These are phyloP conservation scores for Heliconius ethilla DNA, from an alignment of 2,888 invertebrate species.

Conservation along the genomic window DNA sequence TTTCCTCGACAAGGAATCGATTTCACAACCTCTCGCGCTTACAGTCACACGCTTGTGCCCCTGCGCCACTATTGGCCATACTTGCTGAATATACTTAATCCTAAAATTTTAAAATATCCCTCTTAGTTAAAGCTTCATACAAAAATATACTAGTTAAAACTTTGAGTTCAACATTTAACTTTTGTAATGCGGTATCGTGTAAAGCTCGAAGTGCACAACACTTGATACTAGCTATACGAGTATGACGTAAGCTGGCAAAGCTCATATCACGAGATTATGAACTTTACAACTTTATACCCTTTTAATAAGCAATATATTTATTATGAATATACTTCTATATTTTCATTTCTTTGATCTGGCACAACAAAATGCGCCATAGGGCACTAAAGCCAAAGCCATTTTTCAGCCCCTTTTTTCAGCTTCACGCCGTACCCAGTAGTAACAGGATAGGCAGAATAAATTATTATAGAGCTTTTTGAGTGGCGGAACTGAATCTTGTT, in stretches of 20 bases:
- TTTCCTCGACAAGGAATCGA: not conserved
- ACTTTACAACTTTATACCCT: not conserved
- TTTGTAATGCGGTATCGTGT: not conserved
- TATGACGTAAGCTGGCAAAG: not conserved
- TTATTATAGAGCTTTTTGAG: no score
- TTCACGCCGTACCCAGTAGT: no score
- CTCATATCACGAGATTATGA: not conserved
- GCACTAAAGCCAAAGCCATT: no score
- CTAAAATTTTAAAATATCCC: not conserved
- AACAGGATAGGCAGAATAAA: no score
- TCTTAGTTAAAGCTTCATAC: not conserved
- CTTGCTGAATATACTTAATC: no score
- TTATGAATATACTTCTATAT: no score
- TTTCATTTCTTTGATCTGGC: no score
- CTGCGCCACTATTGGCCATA: no score
- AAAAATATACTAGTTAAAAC: not conserved
- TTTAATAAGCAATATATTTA: not conserved
- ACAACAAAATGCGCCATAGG: no score
- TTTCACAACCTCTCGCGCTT: not conserved
- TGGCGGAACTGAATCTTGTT: no score
- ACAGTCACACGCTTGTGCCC: not conserved
- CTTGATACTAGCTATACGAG: slow-evolving; percentile 2
- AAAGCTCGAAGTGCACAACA: not conserved
- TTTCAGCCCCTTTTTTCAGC: no score
- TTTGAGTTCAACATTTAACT: not conserved